Evolutionary conservation across 2,797 vertebrate genomes (phyloP), one percentile per base, ranked within the genome.

Genomic region (Sternotherus odoratus): DNA sequence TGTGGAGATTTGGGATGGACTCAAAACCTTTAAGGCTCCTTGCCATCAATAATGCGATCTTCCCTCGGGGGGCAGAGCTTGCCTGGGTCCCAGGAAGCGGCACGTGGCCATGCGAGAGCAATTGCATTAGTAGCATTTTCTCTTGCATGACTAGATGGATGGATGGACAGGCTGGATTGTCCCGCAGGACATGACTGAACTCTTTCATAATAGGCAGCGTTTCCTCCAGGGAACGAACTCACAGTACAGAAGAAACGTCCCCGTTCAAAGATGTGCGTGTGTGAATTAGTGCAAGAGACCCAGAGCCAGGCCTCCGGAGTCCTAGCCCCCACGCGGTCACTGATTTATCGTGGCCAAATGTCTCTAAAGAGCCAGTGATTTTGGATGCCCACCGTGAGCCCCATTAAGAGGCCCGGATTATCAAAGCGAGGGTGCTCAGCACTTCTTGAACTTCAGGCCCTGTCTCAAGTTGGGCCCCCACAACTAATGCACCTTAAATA

Each of bases 51-150:
- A 15, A 11, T 1, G 0, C 82, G 78, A 28, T 3, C 0, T 0
- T 28, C 24, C 5, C 13, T 72, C 63, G 1, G 28, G 28, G 0
- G 16, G 33, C 8, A 36, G 5, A 36, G 0, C 79, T 86, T 78
- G 75, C 63, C 8, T 0, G 0, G 28, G 0, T 4, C 33, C 5
- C 0, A 0, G 54, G 39, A 13, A 17, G 16, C 17, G 30, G 0
- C 8, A 1, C 0, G 1, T 12, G 0, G 48, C 0, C 23, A n/a
- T 8, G 86, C n/a, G 39, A 2, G 0, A 63, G 1, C 50, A 6
- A 30, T 1, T 23, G 0, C 6, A 10, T 24, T 21, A 4, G 69
- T 5, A 0, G 4, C n/a, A 16, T 30, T 57, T 80, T 19, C 30
- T 60, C 3, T 8, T 60, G 57, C 13, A 60, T 33, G 15, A 60